Evolutionary conservation across 2,888 invertebrate species (phyloP).

Genomic region (Scaptomyza flava): DNA sequence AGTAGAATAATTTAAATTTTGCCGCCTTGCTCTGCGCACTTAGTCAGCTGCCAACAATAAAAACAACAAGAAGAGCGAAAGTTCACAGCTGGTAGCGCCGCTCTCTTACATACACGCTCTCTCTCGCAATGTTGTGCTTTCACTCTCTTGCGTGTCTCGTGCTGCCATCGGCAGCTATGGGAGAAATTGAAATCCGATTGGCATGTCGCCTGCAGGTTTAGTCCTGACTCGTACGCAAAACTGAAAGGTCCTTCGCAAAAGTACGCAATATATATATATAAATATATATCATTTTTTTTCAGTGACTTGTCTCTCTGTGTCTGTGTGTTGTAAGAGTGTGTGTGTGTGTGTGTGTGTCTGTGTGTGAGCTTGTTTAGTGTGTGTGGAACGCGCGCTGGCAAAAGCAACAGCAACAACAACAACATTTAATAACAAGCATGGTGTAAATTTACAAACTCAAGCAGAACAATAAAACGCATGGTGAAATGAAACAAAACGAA

Average conservation of each 20-base stretch:
- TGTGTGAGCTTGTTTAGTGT: slow-evolving; percentile 13
- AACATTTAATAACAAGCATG: slow-evolving; percentile 37
- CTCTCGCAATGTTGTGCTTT: not conserved
- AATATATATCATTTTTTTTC: slow-evolving; percentile 48
- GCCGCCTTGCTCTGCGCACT: slow-evolving; percentile 18
- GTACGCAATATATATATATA: slow-evolving; percentile 47
- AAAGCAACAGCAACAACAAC: slow-evolving; percentile 36
- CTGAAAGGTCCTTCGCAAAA: slow-evolving; percentile 65
- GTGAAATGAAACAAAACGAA: slow-evolving; percentile 9
- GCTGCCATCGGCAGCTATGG: slow-evolving; percentile 14
- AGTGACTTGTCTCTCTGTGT: slow-evolving; percentile 35
- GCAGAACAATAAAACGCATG: slow-evolving; percentile 8
- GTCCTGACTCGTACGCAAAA: slow-evolving; percentile 74
- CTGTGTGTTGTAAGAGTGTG: slow-evolving; percentile 33
- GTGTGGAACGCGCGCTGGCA: slow-evolving; percentile 41
- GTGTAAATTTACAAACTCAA: slow-evolving; percentile 47
- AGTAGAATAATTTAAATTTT: slow-evolving; percentile 10
- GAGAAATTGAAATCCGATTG: slow-evolving; percentile 42
- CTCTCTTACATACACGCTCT: not conserved
- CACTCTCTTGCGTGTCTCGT: slow-evolving; percentile 1
- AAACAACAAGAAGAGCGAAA: slow-evolving; percentile 8
- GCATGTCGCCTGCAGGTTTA: slow-evolving; percentile 50
- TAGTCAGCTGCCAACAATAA: slow-evolving; percentile 14
- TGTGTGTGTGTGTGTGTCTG: slow-evolving; percentile 30
- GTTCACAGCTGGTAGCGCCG: slow-evolving; percentile 34